phyloP scores from a whole-genome alignment of 2,113 vertebrate genomes.

The Nannobrachium achirus region DNA sequence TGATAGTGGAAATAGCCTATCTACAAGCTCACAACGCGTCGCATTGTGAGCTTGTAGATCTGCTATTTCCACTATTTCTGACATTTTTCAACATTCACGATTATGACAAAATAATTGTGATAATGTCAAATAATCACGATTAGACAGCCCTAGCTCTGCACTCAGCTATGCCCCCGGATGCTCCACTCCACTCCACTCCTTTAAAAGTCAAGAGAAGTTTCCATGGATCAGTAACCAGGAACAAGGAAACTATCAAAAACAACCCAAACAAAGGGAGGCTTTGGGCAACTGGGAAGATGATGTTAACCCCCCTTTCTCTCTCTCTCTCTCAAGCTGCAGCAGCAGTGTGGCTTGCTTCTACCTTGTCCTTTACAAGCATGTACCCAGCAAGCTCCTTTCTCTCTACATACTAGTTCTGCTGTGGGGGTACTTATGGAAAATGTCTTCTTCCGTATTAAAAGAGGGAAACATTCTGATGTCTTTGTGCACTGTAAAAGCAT shows the following conservation, averaged over 20 bases:
- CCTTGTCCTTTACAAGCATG: slow-evolving; percentile 5
- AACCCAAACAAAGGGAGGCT: slow-evolving; percentile 11
- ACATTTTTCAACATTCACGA: no score
- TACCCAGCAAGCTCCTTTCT: slow-evolving; percentile 4
- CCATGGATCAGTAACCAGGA: slow-evolving; percentile 31
- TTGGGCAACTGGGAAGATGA: not conserved
- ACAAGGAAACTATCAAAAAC: slow-evolving; percentile 37
- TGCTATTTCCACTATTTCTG: no score
- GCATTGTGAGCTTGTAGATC: no score
- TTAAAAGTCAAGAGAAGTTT: slow-evolving; percentile 33
- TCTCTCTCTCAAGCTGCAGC: not conserved
- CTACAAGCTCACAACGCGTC: no score
- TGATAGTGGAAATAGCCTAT: no score
- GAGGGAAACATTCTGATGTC: not conserved
- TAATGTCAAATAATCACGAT: no score
- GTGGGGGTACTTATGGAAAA: slow-evolving; percentile 12
- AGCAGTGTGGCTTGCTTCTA: not conserved
- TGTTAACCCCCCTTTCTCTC: not conserved
- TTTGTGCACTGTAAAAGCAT: slow-evolving; percentile 6
- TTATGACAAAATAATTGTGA: no score
- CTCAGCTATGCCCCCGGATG: not conserved
- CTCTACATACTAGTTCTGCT: not conserved
- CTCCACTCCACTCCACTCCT: slow-evolving; percentile 1
- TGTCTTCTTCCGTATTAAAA: not conserved
- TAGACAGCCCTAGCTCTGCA: no score